Evolutionary conservation across 2,888 invertebrate species (phyloP).

Genomic region (Patella ulyssiponensis): DNA sequence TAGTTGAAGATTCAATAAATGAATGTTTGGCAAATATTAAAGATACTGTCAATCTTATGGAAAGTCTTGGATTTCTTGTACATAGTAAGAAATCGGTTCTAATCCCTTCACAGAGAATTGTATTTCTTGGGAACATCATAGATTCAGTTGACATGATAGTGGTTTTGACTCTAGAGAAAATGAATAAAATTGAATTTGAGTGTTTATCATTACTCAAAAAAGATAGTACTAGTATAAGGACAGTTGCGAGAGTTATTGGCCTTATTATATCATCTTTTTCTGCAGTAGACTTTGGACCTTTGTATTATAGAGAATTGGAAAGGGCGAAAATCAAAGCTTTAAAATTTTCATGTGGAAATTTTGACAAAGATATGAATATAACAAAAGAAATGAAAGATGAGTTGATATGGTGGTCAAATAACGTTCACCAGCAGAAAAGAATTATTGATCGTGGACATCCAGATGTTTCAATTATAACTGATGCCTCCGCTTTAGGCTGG

Average conservation of each 20-base stretch:
- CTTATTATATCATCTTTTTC: neutral
- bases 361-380: neutral
- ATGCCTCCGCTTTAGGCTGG: neutral
- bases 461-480: neutral
- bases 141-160: too few relatives aligned
- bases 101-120: too few relatives aligned
- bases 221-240: neutral
- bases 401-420: neutral
- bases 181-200: too few relatives aligned
- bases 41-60: neutral
- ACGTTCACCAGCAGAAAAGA: neutral
- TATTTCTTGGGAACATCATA: too few relatives aligned
- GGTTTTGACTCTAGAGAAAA: too few relatives aligned
- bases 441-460: neutral
- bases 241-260: neutral
- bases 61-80: neutral
- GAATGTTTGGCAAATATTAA: neutral
- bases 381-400: neutral
- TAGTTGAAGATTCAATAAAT: neutral
- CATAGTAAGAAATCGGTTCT: neutral
- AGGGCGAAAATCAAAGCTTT: neutral
- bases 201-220: too few relatives aligned
- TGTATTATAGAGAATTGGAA: neutral
- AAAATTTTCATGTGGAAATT: neutral
- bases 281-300: neutral